phyloP scores from a whole-genome alignment of 2,888 invertebrate species.

The Villa cingulata region DNA sequence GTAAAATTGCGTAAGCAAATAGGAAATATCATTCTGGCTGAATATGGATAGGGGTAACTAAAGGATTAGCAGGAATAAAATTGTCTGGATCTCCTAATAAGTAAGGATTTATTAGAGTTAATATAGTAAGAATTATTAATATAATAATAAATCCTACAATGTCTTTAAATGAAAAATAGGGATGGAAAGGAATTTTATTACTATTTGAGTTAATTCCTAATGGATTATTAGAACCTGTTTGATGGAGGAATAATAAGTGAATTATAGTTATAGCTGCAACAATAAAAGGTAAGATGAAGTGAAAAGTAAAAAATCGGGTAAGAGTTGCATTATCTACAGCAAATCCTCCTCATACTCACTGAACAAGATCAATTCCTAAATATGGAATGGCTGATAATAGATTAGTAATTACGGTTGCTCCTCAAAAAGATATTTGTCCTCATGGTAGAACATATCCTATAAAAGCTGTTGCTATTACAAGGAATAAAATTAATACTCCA shows the following conservation, averaged over 20 bases:
- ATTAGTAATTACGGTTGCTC: constrained; percentile 67
- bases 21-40: constrained; percentile 77
- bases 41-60: constrained; percentile 56
- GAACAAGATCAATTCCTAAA: constrained; percentile 46
- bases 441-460: constrained; percentile 61
- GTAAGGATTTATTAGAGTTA: constrained; percentile 44
- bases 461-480: constrained; percentile 59
- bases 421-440: constrained; percentile 73
- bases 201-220: constrained; percentile 49
- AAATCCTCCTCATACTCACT: constrained; percentile 66
- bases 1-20: constrained; percentile 69
- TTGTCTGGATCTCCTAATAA: constrained; percentile 58
- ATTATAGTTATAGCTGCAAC: constrained; percentile 46
- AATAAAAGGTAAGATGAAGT: constrained; percentile 60
- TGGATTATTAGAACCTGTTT: constrained; percentile 55
- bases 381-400: constrained; percentile 58
- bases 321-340: constrained; percentile 58
- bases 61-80: constrained; percentile 42
- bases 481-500: constrained; percentile 51
- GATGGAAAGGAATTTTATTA: constrained; percentile 56
- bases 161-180: constrained; percentile 52
- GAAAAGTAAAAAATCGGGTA: constrained; percentile 59
- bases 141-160: constrained; percentile 45
- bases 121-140: constrained; percentile 39
- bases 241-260: constrained; percentile 51